phyloP scores from a whole-genome alignment of 2,113 vertebrate species.

The Heterotis niloticus region DNA sequence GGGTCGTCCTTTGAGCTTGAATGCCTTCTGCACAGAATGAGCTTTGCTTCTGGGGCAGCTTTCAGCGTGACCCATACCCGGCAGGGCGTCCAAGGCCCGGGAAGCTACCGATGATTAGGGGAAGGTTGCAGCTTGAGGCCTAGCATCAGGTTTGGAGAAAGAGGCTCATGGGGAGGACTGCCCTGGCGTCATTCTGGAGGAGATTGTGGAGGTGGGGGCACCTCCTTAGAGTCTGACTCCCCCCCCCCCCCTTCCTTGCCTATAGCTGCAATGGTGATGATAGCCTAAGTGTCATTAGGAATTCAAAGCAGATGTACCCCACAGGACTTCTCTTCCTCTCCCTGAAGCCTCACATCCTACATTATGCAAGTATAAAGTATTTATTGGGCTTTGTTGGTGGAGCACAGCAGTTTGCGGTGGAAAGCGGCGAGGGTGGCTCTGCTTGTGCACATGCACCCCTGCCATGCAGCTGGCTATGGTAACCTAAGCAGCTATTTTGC shows the following conservation, averaged over 20 bases:
- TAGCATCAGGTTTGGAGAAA: not conserved
- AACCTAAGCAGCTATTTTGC: constrained; percentile 11
- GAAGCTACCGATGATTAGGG: not conserved
- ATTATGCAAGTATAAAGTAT: constrained; percentile 38
- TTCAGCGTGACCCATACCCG: too few species aligned
- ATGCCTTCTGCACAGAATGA: too few species aligned
- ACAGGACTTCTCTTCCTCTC: constrained; percentile 31
- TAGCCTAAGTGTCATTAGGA: constrained; percentile 32
- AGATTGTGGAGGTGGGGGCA: not conserved
- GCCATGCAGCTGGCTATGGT: not conserved
- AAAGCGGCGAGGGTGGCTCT: not conserved
- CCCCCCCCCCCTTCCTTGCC: not conserved
- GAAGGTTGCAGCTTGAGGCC: not conserved
- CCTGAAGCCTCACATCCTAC: constrained; percentile 26
- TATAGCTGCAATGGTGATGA: constrained; percentile 23
- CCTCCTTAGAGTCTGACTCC: constrained; percentile 1
- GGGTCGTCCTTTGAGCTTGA: too few species aligned
- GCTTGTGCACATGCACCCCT: not conserved
- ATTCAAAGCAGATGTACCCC: constrained; percentile 34
- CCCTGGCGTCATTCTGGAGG: constrained; percentile 3
- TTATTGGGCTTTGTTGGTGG: constrained; percentile 29
- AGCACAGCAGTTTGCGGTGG: constrained; percentile 17
- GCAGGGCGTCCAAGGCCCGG: not conserved
- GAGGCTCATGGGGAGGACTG: not conserved
- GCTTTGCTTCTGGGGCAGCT: too few species aligned